Percentiles rank a stretch among this genome's conserved stretches.
These are phyloP conservation scores for Hipparchia sbordonii DNA, from an alignment of 2,888 invertebrate species.

Conservation along the genomic window DNA sequence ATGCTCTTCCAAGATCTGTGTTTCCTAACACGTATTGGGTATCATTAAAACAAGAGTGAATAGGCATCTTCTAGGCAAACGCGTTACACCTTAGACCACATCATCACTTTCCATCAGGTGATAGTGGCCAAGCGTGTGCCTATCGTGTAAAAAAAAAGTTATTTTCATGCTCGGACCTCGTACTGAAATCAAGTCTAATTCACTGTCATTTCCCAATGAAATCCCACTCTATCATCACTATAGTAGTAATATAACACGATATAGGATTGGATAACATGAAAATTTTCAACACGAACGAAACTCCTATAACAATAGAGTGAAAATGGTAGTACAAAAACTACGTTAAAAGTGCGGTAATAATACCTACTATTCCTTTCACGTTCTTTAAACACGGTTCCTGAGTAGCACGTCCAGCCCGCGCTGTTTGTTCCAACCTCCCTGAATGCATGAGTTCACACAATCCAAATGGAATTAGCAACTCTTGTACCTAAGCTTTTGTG, in stretches of 20 bases:
- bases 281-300: background rate
- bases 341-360: background rate
- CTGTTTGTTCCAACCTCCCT: constrained; percentile 1
- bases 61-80: no score
- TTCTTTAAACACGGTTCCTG: constrained; percentile 7
- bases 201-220: no score
- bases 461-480: constrained; percentile 1
- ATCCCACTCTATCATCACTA: background rate
- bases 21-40: no score
- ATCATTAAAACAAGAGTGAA: no score
- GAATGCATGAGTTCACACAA: constrained; percentile 11
- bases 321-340: background rate
- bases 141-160: no score
- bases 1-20: no score
- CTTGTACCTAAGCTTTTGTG: constrained; percentile 5
- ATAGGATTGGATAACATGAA: background rate
- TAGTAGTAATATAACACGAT: background rate
- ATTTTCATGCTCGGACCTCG: no score
- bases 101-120: no score
- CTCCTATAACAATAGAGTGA: background rate
- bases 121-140: no score
- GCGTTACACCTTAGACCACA: no score
- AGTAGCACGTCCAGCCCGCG: background rate
- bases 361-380: constrained; percentile 1
- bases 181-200: no score